phyloP scores from a whole-genome alignment of 2,797 vertebrate species.

The Onychomys torridus region DNA sequence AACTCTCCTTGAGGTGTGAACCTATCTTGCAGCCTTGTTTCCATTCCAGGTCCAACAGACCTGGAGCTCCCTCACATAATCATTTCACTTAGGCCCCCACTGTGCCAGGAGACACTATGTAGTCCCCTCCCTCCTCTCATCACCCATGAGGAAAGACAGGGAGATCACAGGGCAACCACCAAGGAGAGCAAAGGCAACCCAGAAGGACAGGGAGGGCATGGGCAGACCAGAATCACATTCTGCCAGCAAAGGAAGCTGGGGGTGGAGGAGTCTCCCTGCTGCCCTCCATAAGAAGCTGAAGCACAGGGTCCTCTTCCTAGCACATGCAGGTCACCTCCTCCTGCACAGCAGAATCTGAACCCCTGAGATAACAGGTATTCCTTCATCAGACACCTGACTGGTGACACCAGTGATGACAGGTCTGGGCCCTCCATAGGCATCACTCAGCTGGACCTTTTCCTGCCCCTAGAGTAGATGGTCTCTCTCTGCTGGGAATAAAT shows the following conservation, averaged over 20 bases:
- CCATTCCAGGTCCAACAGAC: background rate
- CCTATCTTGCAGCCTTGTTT: background rate
- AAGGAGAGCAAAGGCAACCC: background rate
- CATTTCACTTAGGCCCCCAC: background rate
- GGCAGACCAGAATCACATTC: background rate
- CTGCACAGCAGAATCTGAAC: background rate
- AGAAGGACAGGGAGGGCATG: background rate
- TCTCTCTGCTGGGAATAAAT: background rate
- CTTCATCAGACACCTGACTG: background rate
- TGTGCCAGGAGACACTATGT: background rate
- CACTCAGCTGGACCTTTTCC: background rate
- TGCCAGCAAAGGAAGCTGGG: background rate
- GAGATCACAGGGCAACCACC: background rate
- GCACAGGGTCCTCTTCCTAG: background rate
- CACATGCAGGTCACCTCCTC: background rate
- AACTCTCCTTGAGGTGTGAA: background rate
- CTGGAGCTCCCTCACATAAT: rapidly evolving
- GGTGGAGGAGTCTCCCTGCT: background rate
- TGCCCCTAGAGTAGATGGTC: background rate
- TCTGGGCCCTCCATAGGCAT: background rate
- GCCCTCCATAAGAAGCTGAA: background rate
- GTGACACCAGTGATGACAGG: background rate
- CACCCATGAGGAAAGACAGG: rapidly evolving
- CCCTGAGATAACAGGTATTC: background rate
- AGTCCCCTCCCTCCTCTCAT: background rate